phyloP scores from a whole-genome alignment of 2,113 vertebrate species.

The Rhagologus leucostigma region DNA sequence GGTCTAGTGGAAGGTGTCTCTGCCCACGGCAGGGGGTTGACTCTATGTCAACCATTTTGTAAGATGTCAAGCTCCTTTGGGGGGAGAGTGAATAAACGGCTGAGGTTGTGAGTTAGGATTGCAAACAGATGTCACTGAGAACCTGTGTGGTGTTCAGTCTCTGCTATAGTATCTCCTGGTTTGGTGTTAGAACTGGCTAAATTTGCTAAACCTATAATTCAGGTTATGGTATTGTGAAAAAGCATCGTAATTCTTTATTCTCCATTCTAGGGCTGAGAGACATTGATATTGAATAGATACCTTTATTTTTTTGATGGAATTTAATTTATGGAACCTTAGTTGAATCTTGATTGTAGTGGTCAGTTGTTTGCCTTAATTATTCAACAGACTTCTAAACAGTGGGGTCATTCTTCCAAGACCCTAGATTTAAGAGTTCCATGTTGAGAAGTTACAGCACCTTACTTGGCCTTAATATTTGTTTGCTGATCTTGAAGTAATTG shows the following conservation, averaged over 20 bases:
- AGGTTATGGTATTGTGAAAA: background rate
- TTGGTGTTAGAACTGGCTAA: background rate
- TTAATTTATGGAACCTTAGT: background rate
- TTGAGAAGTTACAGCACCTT: background rate
- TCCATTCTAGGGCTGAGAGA: background rate
- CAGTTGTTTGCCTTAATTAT: background rate
- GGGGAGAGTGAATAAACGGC: background rate
- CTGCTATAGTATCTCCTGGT: accelerated
- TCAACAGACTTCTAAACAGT: background rate
- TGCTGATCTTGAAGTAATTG: background rate
- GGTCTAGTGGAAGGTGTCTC: background rate
- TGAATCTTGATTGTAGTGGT: background rate
- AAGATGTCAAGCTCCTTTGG: background rate
- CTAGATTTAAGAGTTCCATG: background rate
- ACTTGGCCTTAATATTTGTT: background rate
- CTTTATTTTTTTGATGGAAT: background rate
- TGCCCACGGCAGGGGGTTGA: background rate
- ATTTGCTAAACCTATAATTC: background rate
- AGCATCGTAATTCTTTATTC: background rate
- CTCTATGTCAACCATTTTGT: background rate
- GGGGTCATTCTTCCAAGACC: background rate
- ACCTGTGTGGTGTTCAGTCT: background rate
- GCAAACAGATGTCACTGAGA: background rate
- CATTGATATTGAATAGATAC: background rate
- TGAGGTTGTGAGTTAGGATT: background rate